These are phyloP conservation scores for Sminthurides aquaticus DNA, from an alignment of 2,888 invertebrate genomes.

Conservation along the genomic window DNA sequence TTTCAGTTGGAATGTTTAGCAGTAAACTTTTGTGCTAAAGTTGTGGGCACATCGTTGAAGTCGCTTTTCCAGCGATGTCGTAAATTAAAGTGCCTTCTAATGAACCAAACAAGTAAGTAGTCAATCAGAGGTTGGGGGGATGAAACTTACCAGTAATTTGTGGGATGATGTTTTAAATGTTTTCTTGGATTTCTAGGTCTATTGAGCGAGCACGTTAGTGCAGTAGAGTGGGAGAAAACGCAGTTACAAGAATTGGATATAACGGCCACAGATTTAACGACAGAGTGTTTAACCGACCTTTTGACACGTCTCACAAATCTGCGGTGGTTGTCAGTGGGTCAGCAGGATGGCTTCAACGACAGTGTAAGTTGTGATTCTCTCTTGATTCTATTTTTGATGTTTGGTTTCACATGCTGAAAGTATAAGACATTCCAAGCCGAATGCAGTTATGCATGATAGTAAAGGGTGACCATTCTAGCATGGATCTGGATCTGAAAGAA, in stretches of 20 bases:
- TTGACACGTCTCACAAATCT: constrained; percentile 76
- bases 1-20: constrained; percentile 86
- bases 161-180: not conserved
- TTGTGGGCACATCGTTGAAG: constrained; percentile 91
- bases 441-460: too few relatives aligned
- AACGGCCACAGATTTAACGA: constrained; percentile 89
- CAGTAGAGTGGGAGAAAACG: constrained; percentile 97
- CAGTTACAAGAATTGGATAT: constrained; percentile 90
- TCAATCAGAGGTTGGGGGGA: not conserved
- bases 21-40: constrained; percentile 93
- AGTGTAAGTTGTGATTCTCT: too few relatives aligned
- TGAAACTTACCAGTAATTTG: not conserved
- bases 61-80: constrained; percentile 87
- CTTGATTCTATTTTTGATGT: too few relatives aligned
- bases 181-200: constrained; percentile 57
- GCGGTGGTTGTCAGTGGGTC: constrained; percentile 86
- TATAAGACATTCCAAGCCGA: too few relatives aligned
- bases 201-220: constrained; percentile 84
- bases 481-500: too few relatives aligned
- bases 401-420: too few relatives aligned
- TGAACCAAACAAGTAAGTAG: constrained; percentile 87
- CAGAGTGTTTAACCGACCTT: constrained; percentile 89
- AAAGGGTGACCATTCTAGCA: too few relatives aligned
- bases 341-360: constrained; percentile 96
- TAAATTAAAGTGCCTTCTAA: constrained; percentile 80